A percentile compares a stretch with the other conserved stretches of the same genome.
Evolutionary conservation across 92 coral and sea anemone genomes (phyloP).

Genomic region (Virgularia gustaviana): DNA sequence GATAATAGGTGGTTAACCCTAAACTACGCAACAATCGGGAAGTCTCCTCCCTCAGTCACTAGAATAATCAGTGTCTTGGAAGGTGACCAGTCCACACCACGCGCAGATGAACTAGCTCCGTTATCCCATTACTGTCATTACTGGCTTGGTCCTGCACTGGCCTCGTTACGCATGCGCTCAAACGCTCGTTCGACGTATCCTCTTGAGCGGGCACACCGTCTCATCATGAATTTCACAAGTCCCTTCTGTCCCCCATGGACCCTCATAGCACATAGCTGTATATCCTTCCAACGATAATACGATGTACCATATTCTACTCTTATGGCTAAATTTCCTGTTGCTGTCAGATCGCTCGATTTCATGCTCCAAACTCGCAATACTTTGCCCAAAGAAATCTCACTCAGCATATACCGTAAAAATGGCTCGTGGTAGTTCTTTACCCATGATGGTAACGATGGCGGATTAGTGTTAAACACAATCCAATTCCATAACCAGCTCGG

Average conservation of each 20-base stretch:
- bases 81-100: background rate
- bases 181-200: conserved; percentile 80
- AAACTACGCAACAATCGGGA: too few relatives aligned
- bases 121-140: too few relatives aligned
- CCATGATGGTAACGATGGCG: conserved; percentile 88
- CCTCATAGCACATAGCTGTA: conserved; percentile 70
- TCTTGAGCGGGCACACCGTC: conserved; percentile 86
- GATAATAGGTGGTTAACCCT: too few relatives aligned
- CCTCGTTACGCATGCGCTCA: conserved; percentile 10
- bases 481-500: conserved; percentile 99
- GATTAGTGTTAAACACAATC: conserved; percentile 77
- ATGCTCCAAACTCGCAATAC: conserved; percentile 79
- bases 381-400: conserved; percentile 80
- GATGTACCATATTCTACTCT: conserved; percentile 81
- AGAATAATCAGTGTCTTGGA: background rate
- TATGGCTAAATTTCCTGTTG: conserved; percentile 51
- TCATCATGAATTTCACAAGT: conserved; percentile 63
- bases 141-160: background rate
- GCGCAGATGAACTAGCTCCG: background rate
- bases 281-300: conserved; percentile 87
- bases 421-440: conserved; percentile 78
- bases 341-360: conserved; percentile 64
- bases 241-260: conserved; percentile 75
- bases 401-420: conserved; percentile 72
- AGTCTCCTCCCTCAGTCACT: too few relatives aligned